These are phyloP conservation scores for Arnoldichthys spilopterus DNA, from an alignment of 2,797 vertebrate genomes.

Conservation along the genomic window DNA sequence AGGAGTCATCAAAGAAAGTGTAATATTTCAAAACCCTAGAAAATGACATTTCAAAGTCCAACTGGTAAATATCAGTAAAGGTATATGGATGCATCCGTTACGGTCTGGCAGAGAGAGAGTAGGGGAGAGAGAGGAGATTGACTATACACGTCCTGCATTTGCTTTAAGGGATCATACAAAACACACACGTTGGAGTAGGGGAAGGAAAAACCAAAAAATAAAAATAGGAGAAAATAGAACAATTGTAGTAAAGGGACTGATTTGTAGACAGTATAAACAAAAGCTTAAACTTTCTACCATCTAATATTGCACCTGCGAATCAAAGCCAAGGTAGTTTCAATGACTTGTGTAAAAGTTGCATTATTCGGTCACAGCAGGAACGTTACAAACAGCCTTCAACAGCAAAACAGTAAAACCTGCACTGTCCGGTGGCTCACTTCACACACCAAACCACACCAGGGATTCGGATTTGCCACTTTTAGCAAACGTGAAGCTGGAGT, in stretches of 20 bases:
- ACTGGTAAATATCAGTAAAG: constrained; percentile 70
- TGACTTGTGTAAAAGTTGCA: constrained; percentile 54
- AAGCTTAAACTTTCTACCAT: constrained; percentile 64
- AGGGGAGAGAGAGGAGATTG: constrained; percentile 57
- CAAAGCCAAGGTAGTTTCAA: constrained; percentile 70
- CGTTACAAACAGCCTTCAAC: constrained; percentile 25
- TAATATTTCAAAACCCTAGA: constrained; percentile 60
- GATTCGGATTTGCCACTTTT: constrained; percentile 19
- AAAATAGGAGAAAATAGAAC: neutral
- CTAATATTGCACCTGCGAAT: constrained; percentile 70
- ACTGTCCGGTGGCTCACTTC: constrained; percentile 18
- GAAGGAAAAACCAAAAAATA: constrained; percentile 45
- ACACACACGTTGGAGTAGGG: constrained; percentile 42
- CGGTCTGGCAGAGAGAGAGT: constrained; percentile 69
- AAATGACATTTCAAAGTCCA: constrained; percentile 65
- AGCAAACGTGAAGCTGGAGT: constrained; percentile 1
- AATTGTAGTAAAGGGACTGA: constrained; percentile 46
- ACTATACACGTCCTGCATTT: constrained; percentile 56
- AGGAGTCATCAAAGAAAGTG: constrained; percentile 63
- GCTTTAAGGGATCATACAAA: constrained; percentile 56
- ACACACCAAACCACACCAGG: constrained; percentile 15
- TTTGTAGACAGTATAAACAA: constrained; percentile 40
- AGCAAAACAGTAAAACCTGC: constrained; percentile 16
- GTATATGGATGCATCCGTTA: constrained; percentile 70
- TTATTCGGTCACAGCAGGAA: constrained; percentile 47